These are phyloP conservation scores for Zeuzera pyrina DNA, from an alignment of 2,888 invertebrate species.

Conservation along the genomic window DNA sequence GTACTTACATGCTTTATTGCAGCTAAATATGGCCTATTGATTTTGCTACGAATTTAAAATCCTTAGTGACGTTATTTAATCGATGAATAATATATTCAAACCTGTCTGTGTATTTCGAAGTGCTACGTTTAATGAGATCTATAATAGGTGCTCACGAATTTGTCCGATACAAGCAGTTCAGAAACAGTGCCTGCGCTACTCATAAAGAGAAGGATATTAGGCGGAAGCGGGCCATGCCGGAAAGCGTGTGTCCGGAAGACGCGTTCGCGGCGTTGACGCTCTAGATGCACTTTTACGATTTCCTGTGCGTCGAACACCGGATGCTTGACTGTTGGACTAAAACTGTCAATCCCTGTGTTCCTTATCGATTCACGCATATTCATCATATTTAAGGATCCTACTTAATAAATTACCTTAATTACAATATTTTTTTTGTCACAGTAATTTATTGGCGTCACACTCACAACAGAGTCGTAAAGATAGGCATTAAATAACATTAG, in stretches of 20 bases:
- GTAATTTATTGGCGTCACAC: too few species aligned
- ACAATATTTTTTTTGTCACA: too few species aligned
- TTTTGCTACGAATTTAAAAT: too few species aligned
- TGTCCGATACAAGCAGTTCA: constrained; percentile 34
- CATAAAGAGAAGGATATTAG: constrained; percentile 46
- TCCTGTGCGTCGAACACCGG: constrained; percentile 44
- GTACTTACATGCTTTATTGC: constrained; percentile 1
- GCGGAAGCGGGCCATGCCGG: constrained; percentile 50
- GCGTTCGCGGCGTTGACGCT: constrained; percentile 42
- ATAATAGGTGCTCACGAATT: constrained; percentile 5
- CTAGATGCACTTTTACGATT: constrained; percentile 67
- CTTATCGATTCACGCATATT: too few species aligned
- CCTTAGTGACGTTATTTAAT: too few species aligned
- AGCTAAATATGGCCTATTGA: constrained; percentile 4
- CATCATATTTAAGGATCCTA: too few species aligned
- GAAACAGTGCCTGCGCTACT: too few species aligned
- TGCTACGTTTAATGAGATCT: constrained; percentile 1
- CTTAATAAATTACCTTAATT: too few species aligned
- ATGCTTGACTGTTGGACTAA: constrained; percentile 15
- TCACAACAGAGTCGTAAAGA: too few species aligned
- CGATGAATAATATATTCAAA: too few species aligned
- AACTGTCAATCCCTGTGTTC: too few species aligned
- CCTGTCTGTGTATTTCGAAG: constrained; percentile 3
- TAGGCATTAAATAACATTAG: too few species aligned
- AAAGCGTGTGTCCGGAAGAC: constrained; percentile 60